phyloP scores from a whole-genome alignment of 2,888 invertebrate species.

The Argynnis bischoffii region DNA sequence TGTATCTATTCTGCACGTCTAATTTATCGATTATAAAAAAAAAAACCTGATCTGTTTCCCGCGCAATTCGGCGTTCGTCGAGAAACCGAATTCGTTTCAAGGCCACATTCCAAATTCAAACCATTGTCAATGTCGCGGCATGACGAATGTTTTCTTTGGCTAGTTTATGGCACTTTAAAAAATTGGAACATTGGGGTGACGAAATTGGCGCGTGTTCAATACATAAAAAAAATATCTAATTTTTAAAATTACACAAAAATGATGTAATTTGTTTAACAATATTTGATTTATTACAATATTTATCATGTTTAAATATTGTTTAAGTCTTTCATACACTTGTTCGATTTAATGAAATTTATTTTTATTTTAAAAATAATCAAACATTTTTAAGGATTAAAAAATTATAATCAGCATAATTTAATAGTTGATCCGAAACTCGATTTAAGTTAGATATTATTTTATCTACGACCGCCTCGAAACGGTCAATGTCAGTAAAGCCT shows the following conservation, averaged over 20 bases:
- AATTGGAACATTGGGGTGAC: slow-evolving; percentile 30
- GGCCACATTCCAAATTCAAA: slow-evolving; percentile 78
- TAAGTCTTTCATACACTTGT: neutral
- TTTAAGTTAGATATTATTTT: slow-evolving; percentile 31
- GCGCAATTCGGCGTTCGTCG: slow-evolving; percentile 60
- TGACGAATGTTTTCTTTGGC: slow-evolving; percentile 69
- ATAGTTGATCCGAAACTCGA: slow-evolving; percentile 22
- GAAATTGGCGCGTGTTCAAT: slow-evolving; percentile 32
- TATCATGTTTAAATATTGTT: neutral
- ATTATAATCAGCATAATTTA: slow-evolving; percentile 14
- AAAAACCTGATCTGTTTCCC: slow-evolving; percentile 61
- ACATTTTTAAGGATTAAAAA: neutral
- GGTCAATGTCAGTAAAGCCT: slow-evolving; percentile 55
- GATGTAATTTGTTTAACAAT: slow-evolving; percentile 6
- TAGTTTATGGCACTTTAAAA: slow-evolving; percentile 38
- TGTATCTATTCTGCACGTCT: slow-evolving; percentile 55
- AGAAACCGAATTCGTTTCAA: slow-evolving; percentile 74
- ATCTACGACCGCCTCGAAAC: slow-evolving; percentile 43
- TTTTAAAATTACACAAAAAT: neutral
- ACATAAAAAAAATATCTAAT: slow-evolving; percentile 1
- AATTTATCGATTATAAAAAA: slow-evolving; percentile 52
- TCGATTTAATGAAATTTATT: slow-evolving; percentile 2
- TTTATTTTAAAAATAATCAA: neutral
- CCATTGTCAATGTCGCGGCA: slow-evolving; percentile 77
- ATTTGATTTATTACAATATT: neutral